These are phyloP conservation scores for Zaprionus vittiger DNA, from an alignment of 1,140 invertebrate species.

Conservation along the genomic window DNA sequence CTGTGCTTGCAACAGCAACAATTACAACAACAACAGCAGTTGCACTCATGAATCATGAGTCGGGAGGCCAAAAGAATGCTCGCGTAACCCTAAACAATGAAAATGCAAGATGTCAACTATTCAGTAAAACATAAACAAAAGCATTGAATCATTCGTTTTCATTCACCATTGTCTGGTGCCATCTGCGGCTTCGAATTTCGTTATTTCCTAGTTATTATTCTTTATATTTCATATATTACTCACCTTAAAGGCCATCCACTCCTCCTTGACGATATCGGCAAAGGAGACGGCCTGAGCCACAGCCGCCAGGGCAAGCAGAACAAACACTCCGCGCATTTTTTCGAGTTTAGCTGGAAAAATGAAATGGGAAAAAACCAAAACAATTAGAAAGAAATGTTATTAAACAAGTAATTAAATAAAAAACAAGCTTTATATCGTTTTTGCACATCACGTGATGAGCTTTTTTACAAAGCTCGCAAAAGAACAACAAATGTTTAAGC, in stretches of 20 bases:
- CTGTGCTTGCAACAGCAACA: slow-evolving; percentile 5
- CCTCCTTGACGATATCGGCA: slow-evolving; percentile 89
- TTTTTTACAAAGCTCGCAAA: slow-evolving; percentile 25
- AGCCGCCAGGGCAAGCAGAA: slow-evolving; percentile 85
- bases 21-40: background rate
- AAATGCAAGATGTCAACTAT: slow-evolving; percentile 15
- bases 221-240: slow-evolving; percentile 46
- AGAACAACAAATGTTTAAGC: slow-evolving; percentile 8
- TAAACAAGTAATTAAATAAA: slow-evolving; percentile 2
- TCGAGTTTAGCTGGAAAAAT: slow-evolving; percentile 27
- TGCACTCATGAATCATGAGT: slow-evolving; percentile 33
- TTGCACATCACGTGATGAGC: slow-evolving; percentile 43
- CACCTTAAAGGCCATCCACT: slow-evolving; percentile 92
- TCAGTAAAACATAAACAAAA: slow-evolving; percentile 10
- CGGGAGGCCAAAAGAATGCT: slow-evolving; percentile 12
- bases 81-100: slow-evolving; percentile 14
- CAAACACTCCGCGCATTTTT: slow-evolving; percentile 85
- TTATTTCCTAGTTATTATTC: background rate
- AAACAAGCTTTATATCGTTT: slow-evolving; percentile 27
- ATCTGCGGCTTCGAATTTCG: slow-evolving; percentile 10
- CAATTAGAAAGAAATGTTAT: slow-evolving; percentile 11
- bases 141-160: slow-evolving; percentile 25
- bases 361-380: slow-evolving; percentile 28
- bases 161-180: slow-evolving; percentile 12
- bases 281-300: slow-evolving; percentile 87